phyloP scores from a whole-genome alignment of 1,140 invertebrate species.

The Nebria ingens region DNA sequence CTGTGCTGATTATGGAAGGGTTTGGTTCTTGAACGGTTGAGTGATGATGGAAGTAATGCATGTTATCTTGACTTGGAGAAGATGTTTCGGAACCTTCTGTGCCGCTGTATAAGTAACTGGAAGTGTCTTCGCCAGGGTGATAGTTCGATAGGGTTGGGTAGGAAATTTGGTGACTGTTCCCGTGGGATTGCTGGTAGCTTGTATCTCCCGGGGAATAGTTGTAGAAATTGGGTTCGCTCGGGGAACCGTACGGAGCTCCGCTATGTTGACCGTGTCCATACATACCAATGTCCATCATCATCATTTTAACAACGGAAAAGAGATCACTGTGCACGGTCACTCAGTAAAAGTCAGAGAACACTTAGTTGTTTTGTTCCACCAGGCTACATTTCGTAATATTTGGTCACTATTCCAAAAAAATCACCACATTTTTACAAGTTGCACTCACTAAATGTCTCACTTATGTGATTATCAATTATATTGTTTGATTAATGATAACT shows the following conservation, averaged over 20 bases:
- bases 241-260: slow-evolving; percentile 23
- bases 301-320: slow-evolving; percentile 36
- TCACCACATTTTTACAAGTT: no score
- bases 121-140: slow-evolving; percentile 24
- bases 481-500: no score
- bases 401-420: no score
- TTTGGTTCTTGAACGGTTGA: slow-evolving; percentile 34
- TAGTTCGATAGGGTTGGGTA: slow-evolving; percentile 28
- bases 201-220: slow-evolving; percentile 28
- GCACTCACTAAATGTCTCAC: no score
- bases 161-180: slow-evolving; percentile 22
- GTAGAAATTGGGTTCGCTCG: slow-evolving; percentile 41
- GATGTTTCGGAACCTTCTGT: slow-evolving; percentile 24
- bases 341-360: no score
- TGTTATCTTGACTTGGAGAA: slow-evolving; percentile 27
- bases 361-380: no score
- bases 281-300: slow-evolving; percentile 65
- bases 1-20: slow-evolving; percentile 63
- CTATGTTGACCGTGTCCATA: slow-evolving; percentile 45
- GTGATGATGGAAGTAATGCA: slow-evolving; percentile 30
- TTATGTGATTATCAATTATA: no score
- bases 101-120: slow-evolving; percentile 23
- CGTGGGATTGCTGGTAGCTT: slow-evolving; percentile 18
- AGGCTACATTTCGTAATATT: no score
- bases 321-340: no score